Conservation (phyloP, 2,888 invertebrate genomes). For the Epirrhoe alternata region DNA sequence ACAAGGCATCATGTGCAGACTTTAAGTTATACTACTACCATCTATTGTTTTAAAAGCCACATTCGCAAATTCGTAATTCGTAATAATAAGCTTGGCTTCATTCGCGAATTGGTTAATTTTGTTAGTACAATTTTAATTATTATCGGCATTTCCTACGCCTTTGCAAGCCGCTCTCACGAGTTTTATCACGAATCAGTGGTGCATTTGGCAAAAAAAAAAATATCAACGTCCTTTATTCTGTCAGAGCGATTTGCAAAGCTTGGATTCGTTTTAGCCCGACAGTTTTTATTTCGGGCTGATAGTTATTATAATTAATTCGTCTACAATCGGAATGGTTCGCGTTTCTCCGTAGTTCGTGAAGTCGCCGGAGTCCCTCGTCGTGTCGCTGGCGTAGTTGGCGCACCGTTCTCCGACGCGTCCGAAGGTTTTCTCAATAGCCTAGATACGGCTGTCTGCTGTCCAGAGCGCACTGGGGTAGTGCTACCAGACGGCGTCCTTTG, state of each 20-base stretch:
- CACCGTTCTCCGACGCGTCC: constrained; percentile 88
- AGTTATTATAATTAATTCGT: constrained; percentile 50
- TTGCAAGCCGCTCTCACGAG: constrained; percentile 58
- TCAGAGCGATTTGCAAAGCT: constrained; percentile 63
- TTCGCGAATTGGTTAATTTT: constrained; percentile 79
- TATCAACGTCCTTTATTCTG: constrained; percentile 19
- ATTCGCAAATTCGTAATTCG: constrained; percentile 68
- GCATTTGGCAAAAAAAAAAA: constrained; percentile 15
- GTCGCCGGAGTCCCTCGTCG: constrained; percentile 74
- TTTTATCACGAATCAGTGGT: constrained; percentile 38
- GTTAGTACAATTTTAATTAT: constrained; percentile 73
- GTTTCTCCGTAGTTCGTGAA: constrained; percentile 81
- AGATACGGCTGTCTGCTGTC: constrained; percentile 86
- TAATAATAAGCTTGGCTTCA: constrained; percentile 77
- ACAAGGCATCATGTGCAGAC: constrained; percentile 85
- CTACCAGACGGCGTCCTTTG: constrained; percentile 92
- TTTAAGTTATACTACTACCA: constrained; percentile 81
- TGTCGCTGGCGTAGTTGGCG: constrained; percentile 74
- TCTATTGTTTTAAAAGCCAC: constrained; percentile 79
- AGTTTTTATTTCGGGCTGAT: constrained; percentile 19
- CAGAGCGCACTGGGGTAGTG: constrained; percentile 88
- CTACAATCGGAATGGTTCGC: constrained; percentile 91
- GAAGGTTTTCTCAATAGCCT: constrained; percentile 88
- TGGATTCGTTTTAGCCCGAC: constrained; percentile 46
- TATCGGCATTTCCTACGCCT: constrained; percentile 61